Conservation (phyloP, 2,888 invertebrate species). For the Xiphydria camelus region DNA sequence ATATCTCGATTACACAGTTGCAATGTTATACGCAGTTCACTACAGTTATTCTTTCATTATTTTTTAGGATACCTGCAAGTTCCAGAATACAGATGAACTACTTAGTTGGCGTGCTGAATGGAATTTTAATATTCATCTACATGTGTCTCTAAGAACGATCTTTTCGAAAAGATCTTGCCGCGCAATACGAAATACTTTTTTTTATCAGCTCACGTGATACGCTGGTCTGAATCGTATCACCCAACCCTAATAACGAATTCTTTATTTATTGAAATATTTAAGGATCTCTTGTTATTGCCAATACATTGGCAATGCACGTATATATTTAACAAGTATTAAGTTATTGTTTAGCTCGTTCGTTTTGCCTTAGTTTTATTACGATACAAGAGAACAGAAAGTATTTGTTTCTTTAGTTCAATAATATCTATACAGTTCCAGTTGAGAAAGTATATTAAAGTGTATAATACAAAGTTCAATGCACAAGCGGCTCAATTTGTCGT, state of each 20-base stretch:
- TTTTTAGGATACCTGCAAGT: slow-evolving; percentile 20
- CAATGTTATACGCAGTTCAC: no score
- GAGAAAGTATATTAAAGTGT: no score
- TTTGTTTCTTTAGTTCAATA: no score
- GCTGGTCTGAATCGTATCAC: not conserved
- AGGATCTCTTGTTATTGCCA: not conserved
- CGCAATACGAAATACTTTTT: not conserved
- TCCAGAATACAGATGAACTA: slow-evolving; percentile 43
- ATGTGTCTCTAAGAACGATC: slow-evolving; percentile 34
- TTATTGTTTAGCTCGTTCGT: no score
- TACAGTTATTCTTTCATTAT: no score
- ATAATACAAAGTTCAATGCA: no score
- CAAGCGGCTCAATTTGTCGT: no score
- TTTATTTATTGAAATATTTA: slow-evolving; percentile 1
- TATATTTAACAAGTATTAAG: slow-evolving; percentile 1
- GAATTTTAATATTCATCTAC: slow-evolving; percentile 41
- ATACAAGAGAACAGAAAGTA: not conserved
- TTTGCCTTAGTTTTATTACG: no score
- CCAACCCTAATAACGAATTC: not conserved
- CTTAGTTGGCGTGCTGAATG: slow-evolving; percentile 40
- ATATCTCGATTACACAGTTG: no score
- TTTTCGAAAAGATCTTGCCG: not conserved
- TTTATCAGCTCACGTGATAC: not conserved
- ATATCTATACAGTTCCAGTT: no score
- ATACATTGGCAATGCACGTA: not conserved